Evolutionary conservation across 53 echinoderm and acorn worm species (phyloP).

Genomic region (Mesocentrotus franciscanus): DNA sequence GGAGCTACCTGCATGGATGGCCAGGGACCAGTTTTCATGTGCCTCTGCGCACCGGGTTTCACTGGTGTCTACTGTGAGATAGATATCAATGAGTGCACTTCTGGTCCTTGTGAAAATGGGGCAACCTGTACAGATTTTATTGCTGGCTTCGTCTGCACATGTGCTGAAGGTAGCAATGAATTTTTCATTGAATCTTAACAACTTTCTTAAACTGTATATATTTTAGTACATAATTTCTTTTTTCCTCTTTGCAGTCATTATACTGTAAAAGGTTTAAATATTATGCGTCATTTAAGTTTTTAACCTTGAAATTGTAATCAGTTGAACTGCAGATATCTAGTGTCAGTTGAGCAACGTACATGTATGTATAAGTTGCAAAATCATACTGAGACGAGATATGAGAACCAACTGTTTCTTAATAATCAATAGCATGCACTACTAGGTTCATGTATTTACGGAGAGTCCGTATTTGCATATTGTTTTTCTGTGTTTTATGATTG

Average conservation of each 20-base stretch:
- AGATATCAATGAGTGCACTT: conserved; percentile 77
- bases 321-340: not conserved
- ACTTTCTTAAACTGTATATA: not conserved
- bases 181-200: not conserved
- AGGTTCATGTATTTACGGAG: too few species aligned
- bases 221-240: too few species aligned
- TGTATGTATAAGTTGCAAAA: not conserved
- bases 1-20: conserved; percentile 78
- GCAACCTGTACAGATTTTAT: conserved; percentile 72
- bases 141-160: conserved; percentile 72
- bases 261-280: not conserved
- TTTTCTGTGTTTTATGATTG: too few species aligned
- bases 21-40: conserved; percentile 60
- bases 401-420: too few species aligned
- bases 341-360: not conserved
- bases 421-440: too few species aligned
- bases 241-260: not conserved
- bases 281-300: too few species aligned
- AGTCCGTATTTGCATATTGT: not conserved
- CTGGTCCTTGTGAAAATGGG: conserved; percentile 75
- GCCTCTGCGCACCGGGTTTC: conserved; percentile 70
- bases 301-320: not conserved
- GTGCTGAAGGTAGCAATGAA: conserved; percentile 63
- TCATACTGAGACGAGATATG: too few species aligned
- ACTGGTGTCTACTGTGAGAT: conserved; percentile 69